Evolutionary conservation across 1,140 invertebrate species (phyloP).

Genomic region (Rhopalosiphum padi): DNA sequence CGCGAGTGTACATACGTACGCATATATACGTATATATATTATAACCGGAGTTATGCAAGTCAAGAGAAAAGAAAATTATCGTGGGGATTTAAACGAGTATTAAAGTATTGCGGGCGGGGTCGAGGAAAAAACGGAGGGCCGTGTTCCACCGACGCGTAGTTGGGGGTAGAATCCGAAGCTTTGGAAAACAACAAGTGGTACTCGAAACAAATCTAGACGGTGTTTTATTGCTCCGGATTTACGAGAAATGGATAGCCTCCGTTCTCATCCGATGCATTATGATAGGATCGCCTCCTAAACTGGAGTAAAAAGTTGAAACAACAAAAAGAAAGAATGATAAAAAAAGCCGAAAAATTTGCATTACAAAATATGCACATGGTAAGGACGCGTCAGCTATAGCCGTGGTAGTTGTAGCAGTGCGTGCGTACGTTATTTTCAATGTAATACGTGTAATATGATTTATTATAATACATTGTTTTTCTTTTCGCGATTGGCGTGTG

Average conservation of each 20-base stretch:
- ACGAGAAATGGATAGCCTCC: conserved; percentile 9
- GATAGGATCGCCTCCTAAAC: conserved; percentile 18
- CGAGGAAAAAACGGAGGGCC: background rate
- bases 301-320: background rate
- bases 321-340: background rate
- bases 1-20: background rate
- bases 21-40: background rate
- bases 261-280: background rate
- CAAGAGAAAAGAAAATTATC: conserved; percentile 39
- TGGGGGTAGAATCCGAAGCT: background rate
- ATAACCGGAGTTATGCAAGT: conserved; percentile 28
- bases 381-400: background rate
- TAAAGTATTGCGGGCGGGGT: background rate
- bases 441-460: background rate
- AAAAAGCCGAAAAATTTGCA: background rate
- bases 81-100: conserved; percentile 5
- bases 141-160: background rate
- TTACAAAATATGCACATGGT: background rate
- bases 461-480: background rate
- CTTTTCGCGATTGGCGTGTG: background rate
- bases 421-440: background rate
- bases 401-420: background rate
- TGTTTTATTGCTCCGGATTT: conserved; percentile 33
- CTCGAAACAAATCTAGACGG: conserved; percentile 36
- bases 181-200: conserved; percentile 48